Conservation (phyloP, 2,113 vertebrate genomes). For the Albula glossodonta region DNA sequence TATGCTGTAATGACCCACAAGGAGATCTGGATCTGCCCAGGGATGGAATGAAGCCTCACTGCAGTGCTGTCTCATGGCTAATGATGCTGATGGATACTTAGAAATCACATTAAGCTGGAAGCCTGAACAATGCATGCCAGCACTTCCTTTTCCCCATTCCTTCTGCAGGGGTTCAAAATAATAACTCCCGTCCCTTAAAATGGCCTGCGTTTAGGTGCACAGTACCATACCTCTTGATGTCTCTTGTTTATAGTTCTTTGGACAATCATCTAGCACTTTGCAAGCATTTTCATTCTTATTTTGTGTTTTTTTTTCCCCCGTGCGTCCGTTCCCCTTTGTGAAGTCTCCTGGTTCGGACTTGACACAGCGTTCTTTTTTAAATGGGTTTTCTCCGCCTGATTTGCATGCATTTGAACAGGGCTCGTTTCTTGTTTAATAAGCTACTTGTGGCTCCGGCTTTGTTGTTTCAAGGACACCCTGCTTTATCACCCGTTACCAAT, state of each 20-base stretch:
- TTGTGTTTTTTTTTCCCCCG: slow-evolving; percentile 4
- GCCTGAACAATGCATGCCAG: slow-evolving; percentile 41
- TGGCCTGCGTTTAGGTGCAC: background rate
- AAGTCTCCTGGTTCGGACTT: slow-evolving; percentile 38
- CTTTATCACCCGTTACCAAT: slow-evolving; percentile 52
- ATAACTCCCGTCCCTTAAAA: background rate
- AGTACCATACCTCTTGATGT: background rate
- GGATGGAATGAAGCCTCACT: slow-evolving; percentile 31
- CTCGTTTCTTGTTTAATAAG: slow-evolving; percentile 56
- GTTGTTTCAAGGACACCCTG: slow-evolving; percentile 55
- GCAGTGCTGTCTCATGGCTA: background rate
- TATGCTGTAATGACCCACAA: slow-evolving; percentile 54
- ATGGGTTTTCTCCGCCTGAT: slow-evolving; percentile 39
- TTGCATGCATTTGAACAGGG: slow-evolving; percentile 49
- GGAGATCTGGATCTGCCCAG: slow-evolving; percentile 57
- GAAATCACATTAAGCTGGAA: slow-evolving; percentile 52
- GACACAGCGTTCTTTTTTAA: slow-evolving; percentile 36
- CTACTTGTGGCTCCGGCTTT: slow-evolving; percentile 50
- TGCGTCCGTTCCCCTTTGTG: slow-evolving; percentile 33
- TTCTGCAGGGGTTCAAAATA: background rate
- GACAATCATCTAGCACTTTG: slow-evolving; percentile 25
- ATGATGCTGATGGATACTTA: slow-evolving; percentile 53
- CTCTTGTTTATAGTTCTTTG: slow-evolving; percentile 27
- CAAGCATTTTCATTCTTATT: slow-evolving; percentile 18
- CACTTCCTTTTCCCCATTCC: slow-evolving; percentile 32